Evolutionary conservation across 2,113 vertebrate genomes (phyloP), one percentile per base, ranked within the genome.

Genomic region (Muscicapa adusta): DNA sequence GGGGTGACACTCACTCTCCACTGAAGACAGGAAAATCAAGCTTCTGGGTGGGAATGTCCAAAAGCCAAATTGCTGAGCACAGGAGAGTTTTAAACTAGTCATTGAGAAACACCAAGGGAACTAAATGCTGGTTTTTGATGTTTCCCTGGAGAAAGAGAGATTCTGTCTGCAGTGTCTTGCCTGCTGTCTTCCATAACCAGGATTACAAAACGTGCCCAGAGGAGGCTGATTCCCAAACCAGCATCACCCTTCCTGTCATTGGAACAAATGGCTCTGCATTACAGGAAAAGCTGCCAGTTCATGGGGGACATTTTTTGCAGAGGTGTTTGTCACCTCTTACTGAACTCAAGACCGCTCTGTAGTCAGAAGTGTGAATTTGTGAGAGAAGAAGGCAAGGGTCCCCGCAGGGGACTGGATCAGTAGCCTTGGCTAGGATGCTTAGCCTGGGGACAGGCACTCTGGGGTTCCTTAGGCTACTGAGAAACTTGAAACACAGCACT

Each of bases 201-300:
- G 17, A 45, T 12, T 43, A n/a, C 4, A 10, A 51, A 83, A 86
- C 0, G 0, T 43, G 28, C n/a, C 40, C 23, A 33, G 67, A 33
- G 67, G 71, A 85, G 48, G 24, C 61, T 51, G 43, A 76, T 85
- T 85, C 63, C 45, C 48, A 65, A 42, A 57, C 7, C n/a, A 36
- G 34, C n/a, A 57, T 61, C 67, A 57, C 67, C 57, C 45, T 91
- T 75, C n/a, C 36, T 9, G 24, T 34, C 8, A 15, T 57, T 72
- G 83, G 53, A 79, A 67, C 38, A 70, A 50, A 63, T 47, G 26
- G 70, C 23, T 78, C 66, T 65, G 48, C 18, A 12, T 90, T 82
- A 72, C 22, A 82, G 66, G 43, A 51, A 63, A 51, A 67, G n/a
- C 57, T 72, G 12, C 9, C 54, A 71, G 60, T 12, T 88, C 38